Conservation (phyloP, 23 tunicate genomes). For the Halocynthia roretzi region DNA sequence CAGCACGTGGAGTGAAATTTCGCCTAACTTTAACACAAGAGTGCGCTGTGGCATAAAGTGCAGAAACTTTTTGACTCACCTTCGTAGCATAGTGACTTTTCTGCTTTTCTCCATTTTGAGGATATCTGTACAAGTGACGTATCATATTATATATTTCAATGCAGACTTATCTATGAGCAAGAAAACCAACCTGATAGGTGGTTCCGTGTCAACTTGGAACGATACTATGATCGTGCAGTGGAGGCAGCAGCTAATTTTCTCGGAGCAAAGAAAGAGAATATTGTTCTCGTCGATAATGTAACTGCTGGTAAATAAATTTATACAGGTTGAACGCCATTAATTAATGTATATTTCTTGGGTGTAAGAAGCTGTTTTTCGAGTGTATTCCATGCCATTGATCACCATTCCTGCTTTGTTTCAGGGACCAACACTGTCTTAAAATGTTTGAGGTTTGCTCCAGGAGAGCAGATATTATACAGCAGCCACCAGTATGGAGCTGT, state of each 20-base stretch:
- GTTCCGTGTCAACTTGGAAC: constrained; percentile 38
- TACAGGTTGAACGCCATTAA: background rate
- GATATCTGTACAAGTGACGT: too few relatives aligned
- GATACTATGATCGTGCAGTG: constrained; percentile 34
- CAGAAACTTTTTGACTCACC: too few relatives aligned
- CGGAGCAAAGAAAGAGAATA: constrained; percentile 39
- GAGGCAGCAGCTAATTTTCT: constrained; percentile 65
- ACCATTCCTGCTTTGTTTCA: constrained; percentile 7
- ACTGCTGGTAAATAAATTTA: constrained; percentile 44
- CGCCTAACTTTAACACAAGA: too few relatives aligned
- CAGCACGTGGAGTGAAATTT: too few relatives aligned
- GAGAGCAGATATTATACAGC: constrained; percentile 49
- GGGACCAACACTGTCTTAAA: constrained; percentile 74
- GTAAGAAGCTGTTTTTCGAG: too few relatives aligned
- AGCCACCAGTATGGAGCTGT: constrained; percentile 66
- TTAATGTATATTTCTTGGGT: background rate
- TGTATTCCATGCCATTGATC: background rate
- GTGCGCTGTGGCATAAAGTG: too few relatives aligned
- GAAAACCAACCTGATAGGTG: constrained; percentile 65
- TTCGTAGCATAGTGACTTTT: too few relatives aligned
- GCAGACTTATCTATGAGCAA: constrained; percentile 58
- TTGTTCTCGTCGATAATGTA: constrained; percentile 61
- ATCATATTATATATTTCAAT: background rate
- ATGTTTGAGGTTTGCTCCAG: constrained; percentile 30
- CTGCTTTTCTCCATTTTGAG: too few relatives aligned